A percentile compares a stretch with the other conserved stretches of the same genome.
phyloP scores from a whole-genome alignment of 2,113 vertebrate genomes.

The Epinephelus moara region DNA sequence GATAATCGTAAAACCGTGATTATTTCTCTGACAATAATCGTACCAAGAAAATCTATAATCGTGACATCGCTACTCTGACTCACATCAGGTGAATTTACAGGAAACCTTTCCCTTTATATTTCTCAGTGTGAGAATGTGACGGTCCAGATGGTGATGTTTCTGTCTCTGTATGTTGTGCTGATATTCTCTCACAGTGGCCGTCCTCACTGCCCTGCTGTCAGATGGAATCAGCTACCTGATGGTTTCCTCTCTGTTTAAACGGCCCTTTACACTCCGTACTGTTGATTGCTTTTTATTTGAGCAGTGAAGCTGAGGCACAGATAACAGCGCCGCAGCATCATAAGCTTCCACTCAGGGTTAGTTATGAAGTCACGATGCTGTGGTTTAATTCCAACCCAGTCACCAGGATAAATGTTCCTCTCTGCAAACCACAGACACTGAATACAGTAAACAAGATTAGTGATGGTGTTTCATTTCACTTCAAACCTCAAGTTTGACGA shows the following conservation, averaged over 20 bases:
- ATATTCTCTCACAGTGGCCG: neutral
- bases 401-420: no score
- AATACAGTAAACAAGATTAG: no score
- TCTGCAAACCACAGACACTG: no score
- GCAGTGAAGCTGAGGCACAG: neutral
- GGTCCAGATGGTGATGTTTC: neutral
- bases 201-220: neutral
- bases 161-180: neutral
- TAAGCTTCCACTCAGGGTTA: neutral
- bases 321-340: conserved; percentile 15
- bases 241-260: neutral
- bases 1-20: no score
- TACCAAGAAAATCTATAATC: no score
- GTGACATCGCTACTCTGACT: no score
- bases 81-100: neutral
- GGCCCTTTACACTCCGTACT: no score
- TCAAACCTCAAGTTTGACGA: no score
- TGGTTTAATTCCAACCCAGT: neutral
- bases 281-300: neutral
- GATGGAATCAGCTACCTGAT: neutral
- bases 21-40: no score
- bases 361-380: neutral
- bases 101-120: neutral
- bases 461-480: no score
- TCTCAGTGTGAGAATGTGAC: no score